Base-by-base conservation (phyloP, 1,140 invertebrate species). In the Orius laevigatus region DNA sequence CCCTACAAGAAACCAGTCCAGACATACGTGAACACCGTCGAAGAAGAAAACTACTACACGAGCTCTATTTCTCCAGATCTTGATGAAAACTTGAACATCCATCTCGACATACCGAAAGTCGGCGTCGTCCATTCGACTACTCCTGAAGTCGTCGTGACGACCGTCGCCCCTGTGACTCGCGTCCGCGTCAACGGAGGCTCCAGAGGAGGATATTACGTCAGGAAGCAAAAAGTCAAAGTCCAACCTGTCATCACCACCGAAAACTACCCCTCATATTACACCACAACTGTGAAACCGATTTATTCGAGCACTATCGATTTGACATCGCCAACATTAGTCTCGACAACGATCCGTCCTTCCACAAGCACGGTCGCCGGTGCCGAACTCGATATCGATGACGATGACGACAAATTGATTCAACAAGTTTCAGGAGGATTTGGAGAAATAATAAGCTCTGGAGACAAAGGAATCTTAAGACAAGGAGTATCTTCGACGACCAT, bases 361-460 rank as follows among this genome's bases (percentile, higher is more conserved):
- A 46, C 40, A n/a, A 14, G 18, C 4, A 50, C 48, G 9, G 20
- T 43, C 8, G 20, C 38, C 16, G 49, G 35, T 11, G 44, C 52
- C 10, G 55, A 50, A 45, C 20, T 53, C 10, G 54, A 54, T 12
- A 42, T 54, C 2, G 52, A 52, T 31, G 58, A 57, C 14, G 53
- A 55, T 5, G 53, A 50, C 15, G 54, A 49, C 8, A 51, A 58
- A 46, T 36, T 59, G 40, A 20, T 59, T 39, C 33, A 50, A 50
- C 12, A 51, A 39, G 46, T 54, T 34, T 53, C 55, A 15, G 56
- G 56, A 46, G 53, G 55, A 11, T 59, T 55, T 38, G 58, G 58
- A 9, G 55, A 53, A 25, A 41, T 57, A 1, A 39, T 59, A 2
- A 54, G 32, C 19, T 38, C 46, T n/a, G 52, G 53, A 32, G 42